Base-by-base conservation (phyloP, 1,140 invertebrate species). In the Colletes latitarsis region DNA sequence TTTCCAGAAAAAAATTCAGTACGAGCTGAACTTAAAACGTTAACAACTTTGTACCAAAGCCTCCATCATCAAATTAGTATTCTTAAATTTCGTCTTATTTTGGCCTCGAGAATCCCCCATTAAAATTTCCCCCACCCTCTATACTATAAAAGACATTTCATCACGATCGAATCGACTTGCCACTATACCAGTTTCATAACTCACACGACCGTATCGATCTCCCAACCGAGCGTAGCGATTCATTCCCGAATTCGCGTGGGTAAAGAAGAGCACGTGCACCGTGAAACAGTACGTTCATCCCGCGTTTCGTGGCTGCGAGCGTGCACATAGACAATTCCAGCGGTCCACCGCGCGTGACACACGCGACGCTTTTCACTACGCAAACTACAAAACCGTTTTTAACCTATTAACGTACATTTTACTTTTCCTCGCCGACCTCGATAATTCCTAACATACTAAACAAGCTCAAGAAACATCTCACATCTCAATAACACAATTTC, bases 291-390 rank as follows among this genome's bases (percentile, higher is more conserved):
- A 58, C 46, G 49, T 21, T 71, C 57, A 10, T 53, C 3, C 9
- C 49, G 39, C 15, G 30, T 76, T 21, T 67, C 14, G 43, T 19
- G 8, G 46, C n/a, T n/a, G 8, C 53, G 17, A 52, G 39, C 46
- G 8, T 8, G n/a, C 21, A 53, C 6, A 46, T 14, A 72, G 17
- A n/a, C 10, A 14, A 72, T 63, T 53, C 68, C 30, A 43, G 19
- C 3, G 49, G 49, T 63, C 30, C 41, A 64, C 30, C 49, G 41
- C 69, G 60, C 69, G 60, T 79, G 77, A 64, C 69, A 79, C 66
- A 70, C 75, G 75, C 75, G 75, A 77, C 46, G 57, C 57, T 53
- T 62, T 62, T 69, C 75, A 62, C 57, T n/a, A 17, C 14, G 10
- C 66, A 10, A 19, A 19, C 49, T 14, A 41, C 0, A 69, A 21